Evolutionary conservation across 1,140 invertebrate species (phyloP), one percentile per base, ranked within the genome.

Genomic region (Drosophila navojoa): DNA sequence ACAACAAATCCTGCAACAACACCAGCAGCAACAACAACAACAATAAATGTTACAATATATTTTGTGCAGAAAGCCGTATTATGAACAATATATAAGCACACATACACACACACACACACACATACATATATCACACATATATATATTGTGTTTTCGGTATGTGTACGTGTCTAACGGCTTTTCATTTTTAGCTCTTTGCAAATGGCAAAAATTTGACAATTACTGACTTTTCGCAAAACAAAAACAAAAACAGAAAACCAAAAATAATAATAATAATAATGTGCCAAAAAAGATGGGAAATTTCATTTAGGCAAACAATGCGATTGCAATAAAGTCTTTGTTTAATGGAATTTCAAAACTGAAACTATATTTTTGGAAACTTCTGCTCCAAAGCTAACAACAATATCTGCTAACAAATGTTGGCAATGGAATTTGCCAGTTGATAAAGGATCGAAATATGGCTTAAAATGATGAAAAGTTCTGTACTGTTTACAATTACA

Each of bases 61-160:
- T 80, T 80, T 80, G 73, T 80, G 78, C 78, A 80, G 63, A 81
- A 80, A 73, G 68, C 78, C 78, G 68, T 80, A 81, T 72, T 81
- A 57, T 73, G 42, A 68, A 80, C 77, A 79, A 54, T 60, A 45
- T 45, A 45, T 45, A 13, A 11, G 35, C 35, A 71, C 42, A 79
- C 45, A 35, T 55, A 35, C 71, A 71, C 52, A 60, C 54, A 57
- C 15, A 16, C 6, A 45, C 6, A 13, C 19, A 47, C 3, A 22
- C 10, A 16, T 4, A 4, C 1, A 29, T 10, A 16, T 10, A 52
- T 22, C 13, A 32, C n/a, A 53, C n/a, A 32, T 54, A 19, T 52
- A 15, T 52, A 16, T 15, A n/a, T 44, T 40, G 15, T 38, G 44
- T 49, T 22, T 13, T 25, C 25, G 7, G 10, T 59, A 47, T 32